phyloP scores from a whole-genome alignment of 2,113 vertebrate genomes.

The Syngnathoides biaculeatus region DNA sequence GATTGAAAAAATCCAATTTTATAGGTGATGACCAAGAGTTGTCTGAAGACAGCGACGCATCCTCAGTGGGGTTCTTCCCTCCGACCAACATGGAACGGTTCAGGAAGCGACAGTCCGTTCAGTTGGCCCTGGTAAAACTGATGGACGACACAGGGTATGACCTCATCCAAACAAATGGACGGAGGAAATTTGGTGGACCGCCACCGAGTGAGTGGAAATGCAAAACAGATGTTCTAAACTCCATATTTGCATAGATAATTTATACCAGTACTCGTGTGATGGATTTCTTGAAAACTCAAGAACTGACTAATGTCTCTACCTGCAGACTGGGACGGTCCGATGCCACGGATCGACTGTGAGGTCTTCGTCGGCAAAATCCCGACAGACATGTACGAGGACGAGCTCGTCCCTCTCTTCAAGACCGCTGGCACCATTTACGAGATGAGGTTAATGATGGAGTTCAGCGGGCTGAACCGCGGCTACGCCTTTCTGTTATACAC shows the following conservation, averaged over 20 bases:
- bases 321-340: slow-evolving; percentile 87
- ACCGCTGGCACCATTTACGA: slow-evolving; percentile 88
- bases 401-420: slow-evolving; percentile 90
- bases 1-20: background rate
- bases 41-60: background rate
- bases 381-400: slow-evolving; percentile 91
- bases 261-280: background rate
- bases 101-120: slow-evolving; percentile 62
- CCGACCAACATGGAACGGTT: slow-evolving; percentile 50
- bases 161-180: slow-evolving; percentile 95
- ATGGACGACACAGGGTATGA: slow-evolving; percentile 88
- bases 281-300: background rate
- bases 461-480: slow-evolving; percentile 93
- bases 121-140: slow-evolving; percentile 81
- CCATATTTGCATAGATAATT: background rate
- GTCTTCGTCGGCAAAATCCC: slow-evolving; percentile 98
- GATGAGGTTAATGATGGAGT: slow-evolving; percentile 97
- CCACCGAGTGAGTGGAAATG: slow-evolving; percentile 80
- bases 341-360: slow-evolving; percentile 93
- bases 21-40: slow-evolving; percentile 2
- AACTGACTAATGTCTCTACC: background rate
- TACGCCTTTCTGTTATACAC: slow-evolving; percentile 97
- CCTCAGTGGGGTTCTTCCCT: slow-evolving; percentile 43
- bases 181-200: slow-evolving; percentile 93
- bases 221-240: background rate